These are phyloP conservation scores for Bubo scandiacus DNA, from an alignment of 2,113 vertebrate genomes.

Conservation along the genomic window DNA sequence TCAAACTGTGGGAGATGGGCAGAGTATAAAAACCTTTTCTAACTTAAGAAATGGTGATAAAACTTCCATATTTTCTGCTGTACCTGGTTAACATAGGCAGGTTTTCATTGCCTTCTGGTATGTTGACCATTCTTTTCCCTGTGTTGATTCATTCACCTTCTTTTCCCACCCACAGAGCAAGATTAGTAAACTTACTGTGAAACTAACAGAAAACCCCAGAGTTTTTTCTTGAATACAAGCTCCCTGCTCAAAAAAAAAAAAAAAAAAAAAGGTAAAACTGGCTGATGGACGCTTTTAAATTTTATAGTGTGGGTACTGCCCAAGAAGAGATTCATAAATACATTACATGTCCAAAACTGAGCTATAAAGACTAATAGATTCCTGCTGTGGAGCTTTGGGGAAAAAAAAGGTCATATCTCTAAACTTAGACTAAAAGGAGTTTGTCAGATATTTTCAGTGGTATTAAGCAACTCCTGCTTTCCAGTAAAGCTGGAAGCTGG, in stretches of 20 bases:
- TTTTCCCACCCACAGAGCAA: background rate
- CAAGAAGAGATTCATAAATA: background rate
- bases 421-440: background rate
- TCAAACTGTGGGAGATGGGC: background rate
- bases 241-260: background rate
- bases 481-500: constrained; percentile 37
- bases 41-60: background rate
- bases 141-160: background rate
- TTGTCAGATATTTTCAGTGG: constrained; percentile 9
- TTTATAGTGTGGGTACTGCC: background rate
- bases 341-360: background rate
- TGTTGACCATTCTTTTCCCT: background rate
- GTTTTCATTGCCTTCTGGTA: background rate
- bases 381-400: background rate
- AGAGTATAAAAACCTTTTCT: background rate
- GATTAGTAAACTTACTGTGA: background rate
- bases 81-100: background rate
- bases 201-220: background rate
- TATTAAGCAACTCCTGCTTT: constrained; percentile 49
- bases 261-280: background rate
- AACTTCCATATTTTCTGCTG: background rate
- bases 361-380: background rate
- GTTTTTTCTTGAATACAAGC: background rate
- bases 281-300: background rate
- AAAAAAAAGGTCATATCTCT: background rate